These are phyloP conservation scores for Pseudomyrmex dendroicus DNA, from an alignment of 1,140 invertebrate species.

Conservation along the genomic window DNA sequence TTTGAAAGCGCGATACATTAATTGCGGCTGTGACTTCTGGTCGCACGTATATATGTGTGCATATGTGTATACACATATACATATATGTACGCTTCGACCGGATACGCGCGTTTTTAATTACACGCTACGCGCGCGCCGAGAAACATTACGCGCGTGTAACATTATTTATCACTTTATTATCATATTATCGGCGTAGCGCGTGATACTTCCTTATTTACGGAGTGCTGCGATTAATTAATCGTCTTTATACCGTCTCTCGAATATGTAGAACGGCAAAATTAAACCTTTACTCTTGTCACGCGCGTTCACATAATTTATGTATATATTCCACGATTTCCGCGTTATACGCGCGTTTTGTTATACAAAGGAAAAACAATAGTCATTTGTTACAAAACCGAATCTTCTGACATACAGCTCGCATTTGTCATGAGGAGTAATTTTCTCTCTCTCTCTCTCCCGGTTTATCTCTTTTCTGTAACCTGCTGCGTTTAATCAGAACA, in stretches of 20 bases:
- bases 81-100: neutral
- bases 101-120: slow-evolving; percentile 46
- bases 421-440: slow-evolving; percentile 11
- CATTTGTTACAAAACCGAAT: neutral
- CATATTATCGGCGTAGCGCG: slow-evolving; percentile 3
- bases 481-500: neutral
- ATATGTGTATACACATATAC: too few species aligned
- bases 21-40: slow-evolving; percentile 2
- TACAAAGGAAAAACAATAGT: neutral
- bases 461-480: too few species aligned
- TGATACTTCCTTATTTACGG: neutral
- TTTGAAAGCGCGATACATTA: slow-evolving; percentile 17
- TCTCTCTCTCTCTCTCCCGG: too few species aligned
- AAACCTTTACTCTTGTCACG: too few species aligned
- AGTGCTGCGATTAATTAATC: slow-evolving; percentile 20
- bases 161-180: slow-evolving; percentile 28
- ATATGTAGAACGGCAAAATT: neutral
- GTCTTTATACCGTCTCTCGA: neutral
- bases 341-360: neutral
- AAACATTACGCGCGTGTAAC: neutral
- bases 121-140: too few species aligned
- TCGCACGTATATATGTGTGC: neutral
- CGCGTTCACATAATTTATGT: neutral
- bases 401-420: neutral
- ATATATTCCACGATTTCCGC: neutral